phyloP scores from a whole-genome alignment of 1,140 invertebrate species.

The Ptiloglossa arizonensis region DNA sequence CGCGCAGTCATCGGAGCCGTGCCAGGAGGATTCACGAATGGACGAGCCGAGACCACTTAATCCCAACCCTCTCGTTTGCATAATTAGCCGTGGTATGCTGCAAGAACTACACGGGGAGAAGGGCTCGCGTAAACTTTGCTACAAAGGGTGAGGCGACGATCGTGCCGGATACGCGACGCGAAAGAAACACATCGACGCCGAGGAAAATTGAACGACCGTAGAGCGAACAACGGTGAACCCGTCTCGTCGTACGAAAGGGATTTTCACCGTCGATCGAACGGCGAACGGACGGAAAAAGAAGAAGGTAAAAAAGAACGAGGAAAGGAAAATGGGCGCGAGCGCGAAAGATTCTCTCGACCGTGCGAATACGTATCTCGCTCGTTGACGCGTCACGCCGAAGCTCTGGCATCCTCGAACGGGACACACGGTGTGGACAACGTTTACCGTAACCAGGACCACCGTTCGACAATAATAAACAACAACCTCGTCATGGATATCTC shows the following conservation, averaged over 20 bases:
- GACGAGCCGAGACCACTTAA: slow-evolving; percentile 64
- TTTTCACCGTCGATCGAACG: not conserved
- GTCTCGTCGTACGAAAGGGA: not conserved
- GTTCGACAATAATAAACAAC: slow-evolving; percentile 35
- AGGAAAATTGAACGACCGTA: no score
- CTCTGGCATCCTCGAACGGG: slow-evolving; percentile 32
- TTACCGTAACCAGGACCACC: slow-evolving; percentile 26
- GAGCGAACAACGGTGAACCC: slow-evolving; percentile 15
- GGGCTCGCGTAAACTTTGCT: slow-evolving; percentile 31
- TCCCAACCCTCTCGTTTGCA: slow-evolving; percentile 63
- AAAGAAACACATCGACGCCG: slow-evolving; percentile 29
- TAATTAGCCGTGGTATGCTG: slow-evolving; percentile 60
- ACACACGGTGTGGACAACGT: slow-evolving; percentile 7
- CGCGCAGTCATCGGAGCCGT: slow-evolving; percentile 1
- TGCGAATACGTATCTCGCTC: slow-evolving; percentile 7
- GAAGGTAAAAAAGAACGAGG: slow-evolving; percentile 24
- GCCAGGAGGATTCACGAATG: slow-evolving; percentile 60
- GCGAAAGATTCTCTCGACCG: slow-evolving; percentile 14
- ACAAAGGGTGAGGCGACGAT: slow-evolving; percentile 7
- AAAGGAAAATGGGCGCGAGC: slow-evolving; percentile 37
- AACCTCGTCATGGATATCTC: slow-evolving; percentile 47
- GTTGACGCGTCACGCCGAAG: slow-evolving; percentile 42
- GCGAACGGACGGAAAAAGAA: slow-evolving; percentile 17
- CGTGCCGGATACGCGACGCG: slow-evolving; percentile 29
- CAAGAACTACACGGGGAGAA: slow-evolving; percentile 37